Evolutionary conservation across 2,888 invertebrate genomes (phyloP).

Genomic region (Phorcus lineatus): DNA sequence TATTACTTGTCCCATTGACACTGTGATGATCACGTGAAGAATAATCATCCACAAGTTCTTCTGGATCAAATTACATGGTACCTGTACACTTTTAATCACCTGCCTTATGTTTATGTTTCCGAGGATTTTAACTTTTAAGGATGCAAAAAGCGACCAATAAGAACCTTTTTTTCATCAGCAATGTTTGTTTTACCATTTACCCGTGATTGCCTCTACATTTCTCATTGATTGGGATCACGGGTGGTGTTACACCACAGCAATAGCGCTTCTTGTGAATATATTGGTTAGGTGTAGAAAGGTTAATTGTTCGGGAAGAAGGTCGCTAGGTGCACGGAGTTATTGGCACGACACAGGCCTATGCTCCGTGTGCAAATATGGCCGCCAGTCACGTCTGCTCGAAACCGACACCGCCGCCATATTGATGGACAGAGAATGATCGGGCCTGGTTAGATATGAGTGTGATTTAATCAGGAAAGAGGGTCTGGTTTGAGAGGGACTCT

Average conservation of each 20-base stretch:
- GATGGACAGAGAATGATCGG: neutral
- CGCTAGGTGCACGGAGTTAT: neutral
- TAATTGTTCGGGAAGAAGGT: slow-evolving; percentile 17
- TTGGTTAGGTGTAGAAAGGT: slow-evolving; percentile 11
- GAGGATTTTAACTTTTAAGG: neutral
- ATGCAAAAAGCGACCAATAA: neutral
- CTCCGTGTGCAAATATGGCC: slow-evolving; percentile 1
- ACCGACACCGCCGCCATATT: neutral
- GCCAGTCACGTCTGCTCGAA: slow-evolving; percentile 20
- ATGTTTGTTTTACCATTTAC: slow-evolving; percentile 18
- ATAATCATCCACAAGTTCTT: too few species aligned
- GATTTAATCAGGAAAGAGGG: slow-evolving; percentile 24
- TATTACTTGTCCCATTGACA: too few species aligned
- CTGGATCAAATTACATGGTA: neutral
- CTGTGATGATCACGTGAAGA: too few species aligned
- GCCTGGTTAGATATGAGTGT: neutral
- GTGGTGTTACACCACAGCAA: neutral
- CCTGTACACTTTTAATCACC: neutral
- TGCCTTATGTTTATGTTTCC: neutral
- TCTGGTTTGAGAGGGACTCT: neutral
- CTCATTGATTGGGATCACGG: slow-evolving; percentile 10
- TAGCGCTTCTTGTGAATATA: neutral
- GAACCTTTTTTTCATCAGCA: neutral
- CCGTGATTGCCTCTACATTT: neutral
- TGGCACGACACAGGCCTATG: neutral